Evolutionary conservation across 2,113 vertebrate genomes (phyloP), one percentile per base, ranked within the genome.

Genomic region (Prionailurus bengalensis): DNA sequence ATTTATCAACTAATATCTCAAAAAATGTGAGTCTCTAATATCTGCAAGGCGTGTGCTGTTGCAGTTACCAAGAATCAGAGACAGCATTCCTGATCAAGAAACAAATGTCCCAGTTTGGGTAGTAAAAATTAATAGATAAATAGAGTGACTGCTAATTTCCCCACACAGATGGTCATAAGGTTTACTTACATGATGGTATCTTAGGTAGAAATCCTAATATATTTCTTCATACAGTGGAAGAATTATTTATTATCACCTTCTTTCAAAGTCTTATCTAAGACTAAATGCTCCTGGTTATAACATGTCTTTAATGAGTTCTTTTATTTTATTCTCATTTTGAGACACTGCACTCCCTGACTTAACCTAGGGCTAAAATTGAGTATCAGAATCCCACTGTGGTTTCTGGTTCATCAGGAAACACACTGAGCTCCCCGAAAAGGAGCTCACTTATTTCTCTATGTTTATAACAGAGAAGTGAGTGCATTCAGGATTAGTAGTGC

Each of bases 321-420:
- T 96, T 96, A 95, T 98, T 98, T 95, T 97, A 97, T 97, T 97
- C 97, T 97, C 95, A 97, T 97, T 97, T 98, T 95, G 92, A 97
- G 90, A 71, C 65, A 63, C 65, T 79, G 65, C 12, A 81, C 58
- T 98, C 78, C 80, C 88, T 96, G 96, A 90, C 84, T 97, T 96
- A 96, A 98, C 97, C 95, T 94, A 91, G 89, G 95, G 97, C 98
- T 97, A 98, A 97, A 98, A 97, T n/a, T 89, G 94, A 98, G 88
- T 97, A 94, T 97, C 39, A 53, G 88, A 97, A 97, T 96, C 88
- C 96, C 94, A 63, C 29, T 92, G 95, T 97, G 95, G 80, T 92
- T 98, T 97, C 96, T 91, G 71, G 92, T 90, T 98, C 95, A 98
- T 98, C 96, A 98, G 94, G 93, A 97, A 97, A 96, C 79, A 97